Evolutionary conservation across 2,888 invertebrate species (phyloP).

Genomic region (Mongoloraphidia duomilia): DNA sequence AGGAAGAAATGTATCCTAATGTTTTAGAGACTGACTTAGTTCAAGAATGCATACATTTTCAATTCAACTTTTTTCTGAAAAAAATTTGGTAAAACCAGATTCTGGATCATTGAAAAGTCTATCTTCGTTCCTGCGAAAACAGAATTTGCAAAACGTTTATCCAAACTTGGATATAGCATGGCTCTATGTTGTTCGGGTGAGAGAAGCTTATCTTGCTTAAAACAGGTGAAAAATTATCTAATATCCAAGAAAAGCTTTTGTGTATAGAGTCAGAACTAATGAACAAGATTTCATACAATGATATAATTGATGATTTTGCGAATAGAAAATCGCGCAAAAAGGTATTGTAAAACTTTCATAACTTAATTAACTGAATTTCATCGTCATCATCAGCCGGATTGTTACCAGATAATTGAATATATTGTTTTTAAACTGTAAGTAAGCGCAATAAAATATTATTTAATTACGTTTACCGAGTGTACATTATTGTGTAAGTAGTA

Average conservation of each 20-base stretch:
- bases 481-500: too few relatives aligned
- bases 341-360: conserved; percentile 7
- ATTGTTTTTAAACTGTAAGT: too few relatives aligned
- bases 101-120: conserved; percentile 11
- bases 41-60: conserved; percentile 15
- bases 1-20: too few relatives aligned
- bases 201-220: too few relatives aligned
- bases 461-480: too few relatives aligned
- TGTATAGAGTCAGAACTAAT: conserved; percentile 16
- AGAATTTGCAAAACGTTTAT: conserved; percentile 15
- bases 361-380: not conserved
- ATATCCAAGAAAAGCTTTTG: too few relatives aligned
- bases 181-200: too few relatives aligned
- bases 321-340: conserved; percentile 13
- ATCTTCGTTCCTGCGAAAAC: conserved; percentile 15
- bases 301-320: conserved; percentile 8
- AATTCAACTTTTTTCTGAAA: conserved; percentile 13
- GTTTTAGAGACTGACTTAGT: conserved; percentile 15
- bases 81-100: conserved; percentile 12
- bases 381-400: too few relatives aligned
- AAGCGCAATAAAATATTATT: too few relatives aligned
- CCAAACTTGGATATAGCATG: conserved; percentile 16
- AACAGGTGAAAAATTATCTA: too few relatives aligned
- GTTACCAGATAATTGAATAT: too few relatives aligned
- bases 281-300: conserved; percentile 14